Evolutionary conservation across 35 echinoderm and acorn worm genomes (phyloP), one percentile per base, ranked within the genome.

Genomic region (Apostichopus japonicus): DNA sequence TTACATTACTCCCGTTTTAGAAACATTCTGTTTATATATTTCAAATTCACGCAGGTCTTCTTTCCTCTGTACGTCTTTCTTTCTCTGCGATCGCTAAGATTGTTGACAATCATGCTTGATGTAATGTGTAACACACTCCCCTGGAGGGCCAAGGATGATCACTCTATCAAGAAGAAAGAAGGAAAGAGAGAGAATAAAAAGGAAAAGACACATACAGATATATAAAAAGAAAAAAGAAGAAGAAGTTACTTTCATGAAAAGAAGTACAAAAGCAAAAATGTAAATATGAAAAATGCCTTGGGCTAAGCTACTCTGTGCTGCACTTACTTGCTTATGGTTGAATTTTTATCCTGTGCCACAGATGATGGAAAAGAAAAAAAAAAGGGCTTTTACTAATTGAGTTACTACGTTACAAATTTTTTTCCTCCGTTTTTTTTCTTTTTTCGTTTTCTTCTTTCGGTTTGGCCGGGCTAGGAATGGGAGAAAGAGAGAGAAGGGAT

Each of bases 101-200:
- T 84, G 7, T 84, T 84, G 17, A 53, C 56, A 84, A 84, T 84
- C 81, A 84, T 23, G 54, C 81, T 57, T 84, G 54, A 53, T 23
- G 56, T 84, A 84, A 84, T 84, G 81, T 58, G 56, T 84, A 84
- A 84, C 81, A 84, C 81, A 84, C 81, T 24, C 81, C 54, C 81
- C 81, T 54, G 13, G 56, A 84, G 81, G 81, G 81, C 54, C 56
- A 84, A 10, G 81, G 81, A 55, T 84, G 81, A 84, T 84, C 81
- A 23, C 81, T 84, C 56, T 84, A 55, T 24, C n/a, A 57, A 19
- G n/a, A 75, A 75, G 17, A 7, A 19, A 23, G 71, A 24, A 15
- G n/a, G 56, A 84, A 58, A 80, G 78, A 53, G 23, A 23, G 54
- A 17, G 57, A n/a, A 6, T 0, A 75, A 2, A 19, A 57, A 84